Percentiles rank a stretch among this genome's conserved stretches.
phyloP scores from a whole-genome alignment of 2,888 invertebrate species.

The Cephonodes hylas region DNA sequence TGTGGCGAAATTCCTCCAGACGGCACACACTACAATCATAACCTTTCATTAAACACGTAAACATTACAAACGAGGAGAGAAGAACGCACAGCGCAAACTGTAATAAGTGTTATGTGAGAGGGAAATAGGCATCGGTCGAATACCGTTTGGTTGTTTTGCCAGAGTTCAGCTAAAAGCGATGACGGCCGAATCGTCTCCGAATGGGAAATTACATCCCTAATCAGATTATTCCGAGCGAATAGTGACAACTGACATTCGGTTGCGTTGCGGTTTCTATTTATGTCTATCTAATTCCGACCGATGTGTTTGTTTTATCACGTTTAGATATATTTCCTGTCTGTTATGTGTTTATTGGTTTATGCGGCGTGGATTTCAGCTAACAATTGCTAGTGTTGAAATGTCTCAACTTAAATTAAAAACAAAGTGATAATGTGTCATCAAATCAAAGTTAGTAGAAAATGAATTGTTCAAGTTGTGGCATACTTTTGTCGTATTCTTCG shows the following conservation, averaged over 20 bases:
- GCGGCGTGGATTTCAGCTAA: no score
- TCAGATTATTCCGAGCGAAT: slow-evolving; percentile 64
- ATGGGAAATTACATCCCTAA: slow-evolving; percentile 72
- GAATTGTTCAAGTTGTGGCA: no score
- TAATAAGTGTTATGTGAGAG: background rate
- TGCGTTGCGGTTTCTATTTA: slow-evolving; percentile 28
- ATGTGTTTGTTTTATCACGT: background rate
- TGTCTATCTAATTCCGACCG: background rate
- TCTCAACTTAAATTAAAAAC: no score
- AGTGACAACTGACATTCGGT: slow-evolving; percentile 48
- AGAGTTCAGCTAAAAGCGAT: slow-evolving; percentile 30
- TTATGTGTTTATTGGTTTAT: no score
- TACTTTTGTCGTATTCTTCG: no score
- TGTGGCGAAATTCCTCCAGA: no score
- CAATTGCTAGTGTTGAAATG: no score
- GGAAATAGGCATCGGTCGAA: background rate
- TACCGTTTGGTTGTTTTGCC: slow-evolving; percentile 6
- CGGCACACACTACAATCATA: background rate
- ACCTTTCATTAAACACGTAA: background rate
- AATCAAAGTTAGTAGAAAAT: no score
- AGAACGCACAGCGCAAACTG: background rate
- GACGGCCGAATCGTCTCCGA: slow-evolving; percentile 47
- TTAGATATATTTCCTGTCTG: background rate
- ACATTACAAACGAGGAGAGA: background rate
- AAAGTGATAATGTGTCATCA: no score